These are phyloP conservation scores for Ptychobarbus kaznakovi DNA, from an alignment of 2,797 vertebrate species.

Conservation along the genomic window DNA sequence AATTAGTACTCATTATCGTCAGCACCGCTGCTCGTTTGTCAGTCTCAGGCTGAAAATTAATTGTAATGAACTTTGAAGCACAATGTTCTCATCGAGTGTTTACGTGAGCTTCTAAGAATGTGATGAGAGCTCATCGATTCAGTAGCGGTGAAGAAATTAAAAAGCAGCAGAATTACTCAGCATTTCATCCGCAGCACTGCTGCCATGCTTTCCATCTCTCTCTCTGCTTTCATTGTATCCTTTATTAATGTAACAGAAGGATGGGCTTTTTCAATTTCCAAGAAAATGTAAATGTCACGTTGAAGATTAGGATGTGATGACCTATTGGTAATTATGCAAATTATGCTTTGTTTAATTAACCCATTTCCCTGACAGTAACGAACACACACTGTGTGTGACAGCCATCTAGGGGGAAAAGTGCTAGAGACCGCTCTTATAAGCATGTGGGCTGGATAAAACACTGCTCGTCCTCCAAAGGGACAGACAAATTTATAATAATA, in stretches of 20 bases:
- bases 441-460: constrained; percentile 18
- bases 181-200: neutral
- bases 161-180: constrained; percentile 9
- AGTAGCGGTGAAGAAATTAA: constrained; percentile 32
- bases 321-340: constrained; percentile 64
- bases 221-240: neutral
- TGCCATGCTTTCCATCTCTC: neutral
- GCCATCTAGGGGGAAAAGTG: constrained; percentile 40
- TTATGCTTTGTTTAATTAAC: constrained; percentile 65
- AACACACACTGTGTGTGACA: constrained; percentile 30
- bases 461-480: neutral
- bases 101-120: neutral
- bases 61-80: constrained; percentile 36
- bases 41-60: constrained; percentile 28
- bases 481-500: neutral
- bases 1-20: constrained; percentile 37
- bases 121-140: neutral
- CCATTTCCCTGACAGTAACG: constrained; percentile 57
- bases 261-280: neutral
- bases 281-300: constrained; percentile 45
- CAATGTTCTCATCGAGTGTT: constrained; percentile 15
- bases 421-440: constrained; percentile 50
- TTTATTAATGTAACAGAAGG: constrained; percentile 20
- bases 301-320: constrained; percentile 36
- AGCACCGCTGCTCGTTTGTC: constrained; percentile 23